phyloP scores from a whole-genome alignment of 2,113 vertebrate species.

The Galeopterus variegatus region DNA sequence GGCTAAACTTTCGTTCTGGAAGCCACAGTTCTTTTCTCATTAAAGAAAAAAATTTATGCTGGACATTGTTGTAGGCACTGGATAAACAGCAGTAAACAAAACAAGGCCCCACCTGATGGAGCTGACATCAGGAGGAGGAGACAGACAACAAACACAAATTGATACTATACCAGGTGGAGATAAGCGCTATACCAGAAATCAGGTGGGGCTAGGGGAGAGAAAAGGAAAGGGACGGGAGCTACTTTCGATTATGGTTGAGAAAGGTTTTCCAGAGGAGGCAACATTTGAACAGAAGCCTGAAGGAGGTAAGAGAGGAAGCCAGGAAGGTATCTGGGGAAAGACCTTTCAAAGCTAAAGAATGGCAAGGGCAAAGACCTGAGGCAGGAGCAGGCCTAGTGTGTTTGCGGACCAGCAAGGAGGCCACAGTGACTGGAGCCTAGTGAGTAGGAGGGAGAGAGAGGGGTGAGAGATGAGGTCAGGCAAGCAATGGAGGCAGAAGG shows the following conservation, averaged over 20 bases:
- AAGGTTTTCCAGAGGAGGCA: not conserved
- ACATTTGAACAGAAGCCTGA: not conserved
- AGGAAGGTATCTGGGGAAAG: not conserved
- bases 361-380: constrained; percentile 47
- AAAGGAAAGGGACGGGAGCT: not conserved
- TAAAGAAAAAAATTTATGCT: not conserved
- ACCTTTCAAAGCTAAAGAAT: no score
- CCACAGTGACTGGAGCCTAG: not conserved
- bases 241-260: not conserved
- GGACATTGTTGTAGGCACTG: not conserved
- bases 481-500: not conserved
- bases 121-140: not conserved
- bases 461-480: not conserved
- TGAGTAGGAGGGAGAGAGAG: not conserved
- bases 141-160: not conserved
- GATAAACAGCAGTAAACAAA: not conserved
- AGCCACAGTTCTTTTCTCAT: not conserved
- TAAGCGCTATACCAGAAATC: not conserved
- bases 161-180: not conserved
- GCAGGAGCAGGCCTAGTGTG: not conserved
- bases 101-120: not conserved
- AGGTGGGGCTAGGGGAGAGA: not conserved
- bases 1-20: not conserved
- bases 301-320: not conserved
- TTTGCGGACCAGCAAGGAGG: not conserved